Evolutionary conservation across 2,113 vertebrate species (phyloP), one percentile per base, ranked within the genome.

Genomic region (Columba livia): DNA sequence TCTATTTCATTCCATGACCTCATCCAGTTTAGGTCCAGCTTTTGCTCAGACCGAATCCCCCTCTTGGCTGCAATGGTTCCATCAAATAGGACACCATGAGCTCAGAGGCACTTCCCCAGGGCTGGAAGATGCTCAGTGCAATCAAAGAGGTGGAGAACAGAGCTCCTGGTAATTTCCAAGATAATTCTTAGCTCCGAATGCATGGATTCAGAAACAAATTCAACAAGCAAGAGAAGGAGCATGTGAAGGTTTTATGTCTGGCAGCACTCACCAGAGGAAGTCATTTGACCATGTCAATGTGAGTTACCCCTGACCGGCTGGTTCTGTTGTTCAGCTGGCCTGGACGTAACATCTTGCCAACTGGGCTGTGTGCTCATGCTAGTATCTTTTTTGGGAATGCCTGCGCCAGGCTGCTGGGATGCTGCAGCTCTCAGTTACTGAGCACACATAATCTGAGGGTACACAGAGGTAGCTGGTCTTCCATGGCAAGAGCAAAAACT

Each of bases 221-320:
- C n/a, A 32, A 4, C 0, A 1, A 86, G 29, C 0, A 0, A 71
- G n/a, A 58, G 14, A 44, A 81, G 78, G 38, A 73, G 9, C 0
- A 0, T 1, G 1, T 28, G 31, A 38, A 74, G 15, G 25, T 47
- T 36, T 2, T n/a, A 29, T 17, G 11, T 19, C 87, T 36, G 34
- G 21, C 61, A 65, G 1, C 32, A 53, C 60, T 65, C 8, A 0
- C 36, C n/a, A 79, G 32, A 71, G 20, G 48, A 18, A 10, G 34
- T 57, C 4, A 1, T 77, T 57, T 85, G 62, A 17, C 36, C n/a
- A 8, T 14, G 16, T 34, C 62, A 40, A 29, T 7, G 2, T 15
- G 15, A 14, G 8, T 79, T 81, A 64, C 53, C 50, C 50, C n/a
- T 0, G 0, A 15, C 18, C 50, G 12, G 21, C 48, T 14, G 16